A percentile compares a stretch with the other conserved stretches of the same genome.
phyloP scores from a whole-genome alignment of 2,888 invertebrate genomes.

The Willowsia nigromaculata region DNA sequence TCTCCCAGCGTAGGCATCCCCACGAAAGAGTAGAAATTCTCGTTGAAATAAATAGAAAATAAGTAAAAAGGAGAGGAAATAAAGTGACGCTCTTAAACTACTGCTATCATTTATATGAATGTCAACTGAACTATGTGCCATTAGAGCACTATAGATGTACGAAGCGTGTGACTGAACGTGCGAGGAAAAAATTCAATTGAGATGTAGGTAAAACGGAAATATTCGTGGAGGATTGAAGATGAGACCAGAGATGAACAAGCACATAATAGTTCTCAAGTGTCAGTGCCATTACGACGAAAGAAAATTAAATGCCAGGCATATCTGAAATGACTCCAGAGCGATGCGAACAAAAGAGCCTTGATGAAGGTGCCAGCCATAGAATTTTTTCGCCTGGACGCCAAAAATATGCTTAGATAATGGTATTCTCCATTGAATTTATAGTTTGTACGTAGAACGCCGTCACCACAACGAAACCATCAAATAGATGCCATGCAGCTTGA shows the following conservation, averaged over 20 bases:
- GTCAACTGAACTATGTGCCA: constrained; percentile 4
- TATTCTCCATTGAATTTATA: constrained; percentile 38
- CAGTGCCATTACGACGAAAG: constrained; percentile 71
- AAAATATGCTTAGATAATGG: constrained; percentile 14
- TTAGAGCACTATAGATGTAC: neutral
- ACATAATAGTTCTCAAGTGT: constrained; percentile 71
- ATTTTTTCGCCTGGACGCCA: constrained; percentile 21
- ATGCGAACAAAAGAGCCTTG: constrained; percentile 56
- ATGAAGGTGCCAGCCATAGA: constrained; percentile 37
- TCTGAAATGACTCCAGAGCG: constrained; percentile 74
- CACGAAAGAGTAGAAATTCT: neutral
- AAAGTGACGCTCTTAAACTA: constrained; percentile 33
- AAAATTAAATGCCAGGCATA: constrained; percentile 79
- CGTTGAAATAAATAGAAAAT: constrained; percentile 38
- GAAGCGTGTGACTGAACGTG: neutral
- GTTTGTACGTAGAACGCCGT: neutral
- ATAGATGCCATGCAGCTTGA: constrained; percentile 1
- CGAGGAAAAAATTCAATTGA: constrained; percentile 65
- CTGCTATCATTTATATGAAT: constrained; percentile 14
- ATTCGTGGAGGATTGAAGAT: constrained; percentile 52
- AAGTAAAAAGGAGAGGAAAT: neutral
- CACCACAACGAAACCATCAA: constrained; percentile 36
- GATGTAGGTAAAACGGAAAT: constrained; percentile 62
- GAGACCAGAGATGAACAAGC: constrained; percentile 45
- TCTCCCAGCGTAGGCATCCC: neutral